A percentile compares a stretch with the other conserved stretches of the same genome.
Evolutionary conservation across 2,113 vertebrate genomes (phyloP).

Genomic region (Atractosteus spatula): DNA sequence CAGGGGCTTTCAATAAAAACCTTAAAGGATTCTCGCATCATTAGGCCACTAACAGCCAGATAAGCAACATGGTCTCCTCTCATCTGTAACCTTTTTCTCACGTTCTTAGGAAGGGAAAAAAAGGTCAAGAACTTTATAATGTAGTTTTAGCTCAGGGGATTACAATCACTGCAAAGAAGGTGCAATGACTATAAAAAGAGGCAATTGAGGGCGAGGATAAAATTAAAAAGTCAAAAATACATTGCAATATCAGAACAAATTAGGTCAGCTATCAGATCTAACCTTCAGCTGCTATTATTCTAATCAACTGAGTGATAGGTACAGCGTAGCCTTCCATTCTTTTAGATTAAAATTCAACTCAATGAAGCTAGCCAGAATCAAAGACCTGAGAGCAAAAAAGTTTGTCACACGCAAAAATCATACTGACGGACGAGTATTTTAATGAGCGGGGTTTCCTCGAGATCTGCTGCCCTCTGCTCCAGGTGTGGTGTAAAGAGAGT

Average conservation of each 20-base stretch:
- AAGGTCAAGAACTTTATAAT: slow-evolving; percentile 35
- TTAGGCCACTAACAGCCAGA: too few relatives aligned
- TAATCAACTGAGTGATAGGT: slow-evolving; percentile 23
- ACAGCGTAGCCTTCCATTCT: slow-evolving; percentile 2
- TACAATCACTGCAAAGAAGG: slow-evolving; percentile 29
- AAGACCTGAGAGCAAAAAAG: too few relatives aligned
- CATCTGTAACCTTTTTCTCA: not conserved
- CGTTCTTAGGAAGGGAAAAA: not conserved
- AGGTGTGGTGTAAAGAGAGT: too few relatives aligned
- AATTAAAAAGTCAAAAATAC: slow-evolving; percentile 40
- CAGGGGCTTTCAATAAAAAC: too few relatives aligned
- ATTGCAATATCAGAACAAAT: slow-evolving; percentile 32
- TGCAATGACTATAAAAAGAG: slow-evolving; percentile 40
- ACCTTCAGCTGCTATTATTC: slow-evolving; percentile 30
- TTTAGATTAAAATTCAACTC: slow-evolving; percentile 15
- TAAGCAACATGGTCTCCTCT: not conserved
- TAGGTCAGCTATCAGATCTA: slow-evolving; percentile 31
- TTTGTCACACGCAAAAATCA: too few relatives aligned
- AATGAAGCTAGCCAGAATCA: slow-evolving; percentile 22
- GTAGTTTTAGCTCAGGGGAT: slow-evolving; percentile 23
- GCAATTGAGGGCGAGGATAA: slow-evolving; percentile 41
- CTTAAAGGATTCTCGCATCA: too few relatives aligned
- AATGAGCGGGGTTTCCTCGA: too few relatives aligned
- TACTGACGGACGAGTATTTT: too few relatives aligned
- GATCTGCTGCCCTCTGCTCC: too few relatives aligned